Evolutionary conservation across 2,113 vertebrate species (phyloP), one percentile per base, ranked within the genome.

Genomic region (Rafetus swinhoei): DNA sequence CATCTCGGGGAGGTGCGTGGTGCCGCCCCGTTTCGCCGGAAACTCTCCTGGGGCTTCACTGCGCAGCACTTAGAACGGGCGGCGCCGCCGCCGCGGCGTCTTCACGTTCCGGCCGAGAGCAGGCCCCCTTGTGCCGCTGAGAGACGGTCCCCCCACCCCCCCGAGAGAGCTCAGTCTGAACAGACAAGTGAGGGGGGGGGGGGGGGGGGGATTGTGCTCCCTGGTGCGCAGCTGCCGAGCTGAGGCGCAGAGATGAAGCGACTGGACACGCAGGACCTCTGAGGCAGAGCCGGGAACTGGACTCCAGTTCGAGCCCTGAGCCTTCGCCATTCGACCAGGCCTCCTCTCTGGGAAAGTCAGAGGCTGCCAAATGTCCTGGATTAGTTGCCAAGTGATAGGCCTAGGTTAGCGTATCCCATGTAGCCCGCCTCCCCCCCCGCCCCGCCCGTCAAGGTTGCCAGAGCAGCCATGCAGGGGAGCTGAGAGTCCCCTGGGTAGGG

Each of bases 401-500:
- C 65, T 18, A 69, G 65, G 32, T 12, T 24, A 6, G 72, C 2
- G 5, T 39, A 74, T 24, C 19, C 35, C 72, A 13, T n/a, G 6
- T 18, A 39, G 72, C 16, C 72, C 72, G 2, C 39, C 39, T 5
- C 39, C 39, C 39, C 39, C 39, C 39, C 39, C 39, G 39, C n/a
- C n/a, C n/a, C n/a, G n/a, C n/a, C n/a, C 1, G 19, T 39, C 72
- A 45, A 45, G 35, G 22, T 6, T 25, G 35, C n/a, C 35, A 13
- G 3, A 39, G 39, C 35, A 76, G 35, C 60, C 1, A 1, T 9
- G 15, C 54, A 52, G 77, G 69, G 45, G 27, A 82, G 79, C 1
- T 16, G 50, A 32, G 19, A 81, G 50, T 82, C 22, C 39, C 1
- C 16, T 9, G 0, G 0, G 15, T 9, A 69, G 65, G 29, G 4